phyloP scores from a whole-genome alignment of 2,113 vertebrate genomes.

The Arenaria interpres region DNA sequence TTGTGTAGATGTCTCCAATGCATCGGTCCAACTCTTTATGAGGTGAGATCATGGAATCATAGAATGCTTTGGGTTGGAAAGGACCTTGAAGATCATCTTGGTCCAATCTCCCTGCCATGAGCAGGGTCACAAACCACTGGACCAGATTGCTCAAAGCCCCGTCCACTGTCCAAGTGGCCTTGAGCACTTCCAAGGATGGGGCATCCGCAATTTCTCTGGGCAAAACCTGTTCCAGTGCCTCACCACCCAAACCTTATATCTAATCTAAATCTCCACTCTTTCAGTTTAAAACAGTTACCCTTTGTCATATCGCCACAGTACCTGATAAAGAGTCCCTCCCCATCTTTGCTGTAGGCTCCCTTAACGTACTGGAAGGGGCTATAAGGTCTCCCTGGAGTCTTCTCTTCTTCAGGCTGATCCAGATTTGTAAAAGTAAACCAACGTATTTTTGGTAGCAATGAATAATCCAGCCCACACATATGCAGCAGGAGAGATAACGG shows the following conservation, averaged over 20 bases:
- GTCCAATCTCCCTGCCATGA: background rate
- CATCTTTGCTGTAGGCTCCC: background rate
- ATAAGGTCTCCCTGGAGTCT: background rate
- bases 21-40: background rate
- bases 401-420: background rate
- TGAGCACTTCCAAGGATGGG: background rate
- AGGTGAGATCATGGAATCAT: background rate
- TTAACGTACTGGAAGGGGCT: background rate
- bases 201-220: background rate
- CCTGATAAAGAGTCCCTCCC: background rate
- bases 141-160: background rate
- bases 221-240: no score
- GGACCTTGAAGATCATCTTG: background rate
- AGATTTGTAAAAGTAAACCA: background rate
- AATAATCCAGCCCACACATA: background rate
- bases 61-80: background rate
- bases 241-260: no score
- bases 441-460: background rate
- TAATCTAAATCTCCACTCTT: background rate
- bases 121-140: background rate
- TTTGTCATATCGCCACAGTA: background rate
- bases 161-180: background rate
- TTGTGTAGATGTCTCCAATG: background rate
- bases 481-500: fast-evolving
- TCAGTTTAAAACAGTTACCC: background rate